Base-by-base conservation (phyloP, 2,113 vertebrate species). In the Triplophysa siluroides region DNA sequence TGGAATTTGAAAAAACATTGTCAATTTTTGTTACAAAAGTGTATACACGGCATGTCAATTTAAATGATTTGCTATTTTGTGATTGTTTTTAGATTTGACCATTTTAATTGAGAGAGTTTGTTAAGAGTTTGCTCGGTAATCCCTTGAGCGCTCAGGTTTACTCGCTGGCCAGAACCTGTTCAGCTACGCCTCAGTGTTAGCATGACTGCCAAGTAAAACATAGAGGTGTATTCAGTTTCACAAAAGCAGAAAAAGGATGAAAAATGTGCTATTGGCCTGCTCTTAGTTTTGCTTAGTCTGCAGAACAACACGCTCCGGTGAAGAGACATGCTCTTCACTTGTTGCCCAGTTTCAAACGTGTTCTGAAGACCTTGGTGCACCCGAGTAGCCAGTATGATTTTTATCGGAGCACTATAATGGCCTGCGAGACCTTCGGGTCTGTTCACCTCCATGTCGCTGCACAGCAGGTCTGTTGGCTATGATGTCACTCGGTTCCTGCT, bases 131-230 rank as follows among this genome's bases (percentile, higher is more conserved):
- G 43, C 54, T 60, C 29, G 23, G 21, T 54, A 43, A 73, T 63
- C 73, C 73, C 23, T 75, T 62, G 38, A 74, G 56, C 71, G 14
- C 33, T 74, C 71, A 14, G 33, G n/a, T 33, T 62, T 43, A 62
- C 58, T 8, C 82, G 81, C 81, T 83, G 81, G 83, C 83, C 76
- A 83, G 86, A 86, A 85, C 87, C 87, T 81, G 83, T 85, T 87
- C 88, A 81, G 86, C 79, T 23, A 12, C 76, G 75, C 83, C 50
- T 58, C 64, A 70, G 79, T 66, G 84, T 87, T 82, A 84, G 76
- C 68, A 75, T 62, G 73, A 50, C 73, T 78, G 88, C 88, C 86
- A 89, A 89, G 78, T 83, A 79, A 87, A 89, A 90, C 82, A 89
- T 69, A 86, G 84, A 84, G 79, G 83, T 86, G 83, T 85, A 85